Conservation (phyloP, 2,888 invertebrate genomes). For the Nomada ferruginata region DNA sequence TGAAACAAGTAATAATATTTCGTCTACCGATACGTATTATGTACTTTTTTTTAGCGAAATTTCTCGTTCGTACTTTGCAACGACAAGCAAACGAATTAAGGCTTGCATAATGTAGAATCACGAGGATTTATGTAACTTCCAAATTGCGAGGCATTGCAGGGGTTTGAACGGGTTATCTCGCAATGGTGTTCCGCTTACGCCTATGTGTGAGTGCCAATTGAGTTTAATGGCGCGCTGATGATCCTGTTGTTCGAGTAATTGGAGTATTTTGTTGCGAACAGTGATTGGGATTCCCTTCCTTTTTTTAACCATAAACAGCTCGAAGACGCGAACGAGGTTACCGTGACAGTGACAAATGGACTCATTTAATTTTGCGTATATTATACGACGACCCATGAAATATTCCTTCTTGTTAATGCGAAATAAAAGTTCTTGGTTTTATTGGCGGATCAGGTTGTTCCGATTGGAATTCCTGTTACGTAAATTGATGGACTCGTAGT, state of each 20-base stretch:
- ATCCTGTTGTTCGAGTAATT: conserved; percentile 5
- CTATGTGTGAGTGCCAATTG: background rate
- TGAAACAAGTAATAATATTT: too few relatives aligned
- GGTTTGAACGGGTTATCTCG: background rate
- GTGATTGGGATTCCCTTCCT: background rate
- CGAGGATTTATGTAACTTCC: too few relatives aligned
- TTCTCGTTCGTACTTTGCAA: too few relatives aligned
- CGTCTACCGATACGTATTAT: too few relatives aligned
- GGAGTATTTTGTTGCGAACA: background rate
- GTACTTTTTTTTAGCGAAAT: too few relatives aligned
- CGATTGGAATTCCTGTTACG: conserved; percentile 3
- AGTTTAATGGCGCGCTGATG: conserved; percentile 14
- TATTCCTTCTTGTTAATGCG: background rate
- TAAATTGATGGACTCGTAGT: conserved; percentile 6
- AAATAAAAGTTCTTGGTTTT: background rate
- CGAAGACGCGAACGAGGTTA: background rate
- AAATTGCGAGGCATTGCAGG: too few relatives aligned
- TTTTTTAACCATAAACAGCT: background rate
- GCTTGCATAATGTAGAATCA: too few relatives aligned
- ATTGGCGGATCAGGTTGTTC: background rate
- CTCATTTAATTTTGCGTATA: too few relatives aligned
- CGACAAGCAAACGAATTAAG: too few relatives aligned
- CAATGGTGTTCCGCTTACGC: background rate
- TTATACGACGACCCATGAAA: background rate
- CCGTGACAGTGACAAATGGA: background rate